Base-by-base conservation (phyloP, 2,888 invertebrate species). In the Scaptomyza polygonia region DNA sequence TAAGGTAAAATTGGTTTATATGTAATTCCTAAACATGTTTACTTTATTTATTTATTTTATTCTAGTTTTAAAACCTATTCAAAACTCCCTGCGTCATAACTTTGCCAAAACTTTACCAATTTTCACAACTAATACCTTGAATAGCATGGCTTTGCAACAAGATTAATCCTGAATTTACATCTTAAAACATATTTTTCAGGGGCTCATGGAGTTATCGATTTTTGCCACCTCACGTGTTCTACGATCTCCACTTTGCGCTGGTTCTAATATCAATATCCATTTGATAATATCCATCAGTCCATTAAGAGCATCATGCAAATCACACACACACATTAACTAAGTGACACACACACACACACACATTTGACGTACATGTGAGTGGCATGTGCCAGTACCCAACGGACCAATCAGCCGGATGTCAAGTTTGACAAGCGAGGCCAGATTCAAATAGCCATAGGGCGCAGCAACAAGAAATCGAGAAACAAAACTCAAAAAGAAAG, bases 221-320 rank as follows among this genome's bases (percentile, higher is more conserved):
- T n/a, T n/a, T n/a, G n/a, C n/a, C n/a, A n/a, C n/a, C n/a, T n/a
- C n/a, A n/a, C n/a, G n/a, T n/a, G n/a, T n/a, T n/a, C n/a, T n/a
- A n/a, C n/a, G n/a, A n/a, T n/a, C n/a, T n/a, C n/a, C n/a, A n/a
- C n/a, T n/a, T n/a, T n/a, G n/a, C n/a, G n/a, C n/a, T n/a, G n/a
- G n/a, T n/a, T n/a, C n/a, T 21, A 62, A 59, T 56, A 67, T 83
- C 52, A 49, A 72, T 71, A 70, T 79, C 66, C 68, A 76, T 76
- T 76, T 64, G 59, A 83, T 72, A 52, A 57, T 54, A 47, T 54
- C 64, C 85, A 88, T 88, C 88, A 83, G 61, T 88, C 73, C 83
- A 88, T 81, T 86, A 86, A 71, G 65, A n/a, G n/a, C n/a, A n/a
- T n/a, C n/a, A n/a, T n/a, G n/a, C n/a, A n/a, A n/a, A n/a, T n/a